Evolutionary conservation across 2,113 vertebrate genomes (phyloP).

Genomic region (Siphamia tubifer): DNA sequence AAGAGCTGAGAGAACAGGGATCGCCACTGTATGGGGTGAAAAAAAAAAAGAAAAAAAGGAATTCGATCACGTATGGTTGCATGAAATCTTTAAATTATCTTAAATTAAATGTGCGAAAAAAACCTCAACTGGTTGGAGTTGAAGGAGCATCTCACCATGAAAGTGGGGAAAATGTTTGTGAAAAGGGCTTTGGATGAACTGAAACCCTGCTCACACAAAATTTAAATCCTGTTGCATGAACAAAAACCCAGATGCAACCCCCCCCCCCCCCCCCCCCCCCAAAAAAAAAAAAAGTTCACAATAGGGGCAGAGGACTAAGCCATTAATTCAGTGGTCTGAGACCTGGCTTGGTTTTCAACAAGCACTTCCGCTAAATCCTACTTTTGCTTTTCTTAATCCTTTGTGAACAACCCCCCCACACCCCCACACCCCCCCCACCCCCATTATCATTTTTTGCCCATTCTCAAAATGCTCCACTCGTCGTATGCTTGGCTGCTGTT

Average conservation of each 20-base stretch:
- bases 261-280: too few species aligned
- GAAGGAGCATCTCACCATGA: conserved; percentile 34
- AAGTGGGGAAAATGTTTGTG: too few species aligned
- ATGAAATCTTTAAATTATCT: conserved; percentile 19
- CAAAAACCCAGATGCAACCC: not conserved
- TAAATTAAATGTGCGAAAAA: conserved; percentile 24
- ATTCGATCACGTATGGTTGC: not conserved
- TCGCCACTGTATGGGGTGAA: too few species aligned
- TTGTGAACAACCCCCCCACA: too few species aligned
- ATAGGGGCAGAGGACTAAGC: conserved; percentile 41
- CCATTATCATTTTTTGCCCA: not conserved
- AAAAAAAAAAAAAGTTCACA: too few species aligned
- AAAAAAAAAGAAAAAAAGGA: conserved; percentile 51
- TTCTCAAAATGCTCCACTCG: conserved; percentile 5
- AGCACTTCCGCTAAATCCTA: conserved; percentile 31
- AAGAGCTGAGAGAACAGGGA: conserved; percentile 61
- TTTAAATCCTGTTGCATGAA: not conserved
- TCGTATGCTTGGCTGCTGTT: not conserved
- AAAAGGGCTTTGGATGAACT: conserved; percentile 3
- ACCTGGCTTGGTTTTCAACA: conserved; percentile 13
- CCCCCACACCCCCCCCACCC: conserved; percentile 11
- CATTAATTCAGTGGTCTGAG: conserved; percentile 30
- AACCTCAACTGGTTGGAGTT: conserved; percentile 59
- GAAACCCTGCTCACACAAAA: conserved; percentile 17
- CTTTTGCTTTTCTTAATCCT: conserved; percentile 10